These are phyloP conservation scores for Capitulum mitella DNA, from an alignment of 2,888 invertebrate genomes.

Conservation along the genomic window DNA sequence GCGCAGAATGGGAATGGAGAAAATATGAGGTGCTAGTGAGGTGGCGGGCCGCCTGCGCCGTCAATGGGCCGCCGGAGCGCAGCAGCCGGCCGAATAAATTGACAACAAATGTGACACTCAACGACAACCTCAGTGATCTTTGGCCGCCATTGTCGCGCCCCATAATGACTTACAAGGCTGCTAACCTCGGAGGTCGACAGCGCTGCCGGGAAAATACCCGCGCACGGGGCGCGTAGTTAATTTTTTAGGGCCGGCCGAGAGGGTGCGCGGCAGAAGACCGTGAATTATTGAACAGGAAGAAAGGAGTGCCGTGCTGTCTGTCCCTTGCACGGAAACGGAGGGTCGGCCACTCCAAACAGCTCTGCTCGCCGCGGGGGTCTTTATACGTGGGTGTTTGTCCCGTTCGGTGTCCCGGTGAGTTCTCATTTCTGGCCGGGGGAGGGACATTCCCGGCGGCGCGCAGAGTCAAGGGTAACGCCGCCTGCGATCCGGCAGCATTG, in stretches of 20 bases:
- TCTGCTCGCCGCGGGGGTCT: too few relatives aligned
- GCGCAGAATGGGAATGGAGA: background rate
- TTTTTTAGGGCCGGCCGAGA: background rate
- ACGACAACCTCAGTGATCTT: conserved; percentile 13
- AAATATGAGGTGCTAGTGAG: conserved; percentile 24
- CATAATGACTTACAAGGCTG: conserved; percentile 14
- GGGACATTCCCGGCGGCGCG: too few relatives aligned
- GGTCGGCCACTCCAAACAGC: background rate
- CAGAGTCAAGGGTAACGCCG: too few relatives aligned
- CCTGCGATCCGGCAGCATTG: too few relatives aligned
- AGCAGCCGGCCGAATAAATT: conserved; percentile 12
- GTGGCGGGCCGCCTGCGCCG: background rate
- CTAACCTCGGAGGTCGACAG: background rate
- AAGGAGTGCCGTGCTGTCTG: background rate
- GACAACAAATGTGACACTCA: conserved; percentile 23
- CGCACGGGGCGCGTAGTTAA: background rate
- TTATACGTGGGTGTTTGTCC: too few relatives aligned
- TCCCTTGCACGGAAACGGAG: background rate
- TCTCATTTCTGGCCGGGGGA: too few relatives aligned
- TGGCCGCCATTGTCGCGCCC: conserved; percentile 2
- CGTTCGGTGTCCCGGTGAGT: too few relatives aligned
- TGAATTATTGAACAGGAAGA: conserved; percentile 13
- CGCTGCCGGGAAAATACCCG: background rate
- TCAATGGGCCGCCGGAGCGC: background rate
- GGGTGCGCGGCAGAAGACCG: background rate